A percentile compares a stretch with the other conserved stretches of the same genome.
phyloP scores from a whole-genome alignment of 2,888 invertebrate genomes.

The Harpalus rufipes region DNA sequence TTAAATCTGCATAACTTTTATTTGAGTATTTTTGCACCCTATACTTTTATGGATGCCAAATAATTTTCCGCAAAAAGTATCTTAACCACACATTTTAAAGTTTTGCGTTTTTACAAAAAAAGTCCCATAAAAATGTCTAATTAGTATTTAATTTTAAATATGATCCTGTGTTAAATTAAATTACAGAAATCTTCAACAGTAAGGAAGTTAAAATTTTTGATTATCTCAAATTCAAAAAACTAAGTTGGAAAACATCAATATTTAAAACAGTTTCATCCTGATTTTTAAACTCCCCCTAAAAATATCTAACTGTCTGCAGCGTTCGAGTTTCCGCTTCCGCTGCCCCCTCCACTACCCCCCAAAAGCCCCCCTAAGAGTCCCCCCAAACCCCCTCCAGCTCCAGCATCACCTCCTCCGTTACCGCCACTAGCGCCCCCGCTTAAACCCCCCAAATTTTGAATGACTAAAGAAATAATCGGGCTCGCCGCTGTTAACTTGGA shows the following conservation, averaged over 20 bases:
- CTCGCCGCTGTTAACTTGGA: constrained; percentile 80
- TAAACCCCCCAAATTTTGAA: constrained; percentile 82
- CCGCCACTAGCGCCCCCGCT: constrained; percentile 78
- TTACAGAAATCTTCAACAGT: too few species aligned
- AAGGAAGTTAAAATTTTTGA: too few species aligned
- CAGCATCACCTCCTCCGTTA: constrained; percentile 73
- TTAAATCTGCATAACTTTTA: too few species aligned
- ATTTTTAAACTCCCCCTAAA: background rate
- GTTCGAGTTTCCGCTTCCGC: constrained; percentile 74
- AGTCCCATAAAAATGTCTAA: too few species aligned
- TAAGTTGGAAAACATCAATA: background rate
- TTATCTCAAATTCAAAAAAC: too few species aligned
- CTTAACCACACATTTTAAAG: too few species aligned
- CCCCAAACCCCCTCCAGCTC: constrained; percentile 70
- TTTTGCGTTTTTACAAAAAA: too few species aligned
- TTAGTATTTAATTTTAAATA: too few species aligned
- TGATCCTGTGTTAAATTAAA: too few species aligned
- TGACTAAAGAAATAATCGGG: constrained; percentile 82
- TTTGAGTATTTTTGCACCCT: too few species aligned
- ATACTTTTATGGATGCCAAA: too few species aligned
- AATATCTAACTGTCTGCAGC: background rate
- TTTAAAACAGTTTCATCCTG: background rate
- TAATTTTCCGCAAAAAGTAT: too few species aligned
- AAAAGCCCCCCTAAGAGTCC: constrained; percentile 62
- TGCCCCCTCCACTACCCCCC: constrained; percentile 66